Base-by-base conservation (phyloP, 2,888 invertebrate genomes). In the Drosophila paracracens region DNA sequence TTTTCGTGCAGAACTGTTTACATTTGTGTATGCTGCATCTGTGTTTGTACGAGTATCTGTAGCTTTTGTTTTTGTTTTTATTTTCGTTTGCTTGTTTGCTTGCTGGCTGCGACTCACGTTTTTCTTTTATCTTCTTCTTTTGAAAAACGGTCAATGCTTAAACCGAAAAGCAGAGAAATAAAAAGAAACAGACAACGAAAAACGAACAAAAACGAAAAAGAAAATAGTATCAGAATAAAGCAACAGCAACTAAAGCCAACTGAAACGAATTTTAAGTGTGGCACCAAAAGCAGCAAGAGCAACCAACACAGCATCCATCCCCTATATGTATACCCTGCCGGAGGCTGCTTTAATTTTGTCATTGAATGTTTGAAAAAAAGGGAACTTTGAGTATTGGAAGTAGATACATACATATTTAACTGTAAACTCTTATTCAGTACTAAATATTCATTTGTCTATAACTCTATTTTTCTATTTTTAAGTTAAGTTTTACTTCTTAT, bases 81-180 rank as follows among this genome's bases (percentile, higher is more conserved):
- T 65, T 57, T 53, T 74, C 76, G 60, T 70, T 67, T 72, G 65
- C 66, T 74, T 63, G 65, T 62, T 60, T 64, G 70, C 57, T 61
- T 67, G 76, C 29, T 76, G 54, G 74, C 74, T 70, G 72, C 70
- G 83, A 78, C 73, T 74, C 82, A 88, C 84, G 83, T 88, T 83
- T 83, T 82, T 73, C 77, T 72, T 73, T 74, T 64, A 66, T 58
- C 76, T 70, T 73, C 77, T 59, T 68, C 58, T 65, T 64, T 60
- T 40, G 38, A 52, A 66, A 75, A 74, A 79, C 79, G 79, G 76
- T 79, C 79, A 79, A 66, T 76, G 76, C 72, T 79, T 69, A 72
- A 74, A 63, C 68, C 71, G 40, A 78, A 75, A 76, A 75, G 64
- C 46, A 31, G 68, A 18, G 36, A 43, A 51, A 62, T 46, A 50